These are phyloP conservation scores for Thumatha senex DNA, from an alignment of 2,888 invertebrate species.

Conservation along the genomic window DNA sequence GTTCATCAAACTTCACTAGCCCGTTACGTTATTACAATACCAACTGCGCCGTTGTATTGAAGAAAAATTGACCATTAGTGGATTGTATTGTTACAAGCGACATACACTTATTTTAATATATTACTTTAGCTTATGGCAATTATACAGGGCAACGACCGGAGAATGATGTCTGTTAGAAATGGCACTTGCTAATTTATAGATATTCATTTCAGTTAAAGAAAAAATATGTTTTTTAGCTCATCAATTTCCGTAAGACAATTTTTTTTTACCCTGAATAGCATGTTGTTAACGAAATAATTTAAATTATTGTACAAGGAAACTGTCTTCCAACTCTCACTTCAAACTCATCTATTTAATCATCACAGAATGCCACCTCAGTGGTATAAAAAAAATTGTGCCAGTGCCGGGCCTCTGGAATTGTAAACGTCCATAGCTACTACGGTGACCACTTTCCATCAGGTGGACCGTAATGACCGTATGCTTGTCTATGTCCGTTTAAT, in stretches of 20 bases:
- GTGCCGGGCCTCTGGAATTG: no score
- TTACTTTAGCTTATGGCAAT: not conserved
- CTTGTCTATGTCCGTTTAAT: no score
- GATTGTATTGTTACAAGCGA: slow-evolving; percentile 1
- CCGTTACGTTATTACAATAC: slow-evolving; percentile 11
- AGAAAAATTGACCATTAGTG: slow-evolving; percentile 5
- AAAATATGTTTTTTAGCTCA: no score
- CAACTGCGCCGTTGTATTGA: slow-evolving; percentile 5
- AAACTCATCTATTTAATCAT: no score
- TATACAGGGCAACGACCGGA: not conserved
- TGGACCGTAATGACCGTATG: no score
- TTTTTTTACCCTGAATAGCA: not conserved
- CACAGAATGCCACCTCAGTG: no score
- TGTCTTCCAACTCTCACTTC: no score
- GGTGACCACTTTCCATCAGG: no score
- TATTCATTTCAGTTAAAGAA: not conserved
- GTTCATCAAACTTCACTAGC: slow-evolving; percentile 9
- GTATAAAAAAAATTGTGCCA: no score
- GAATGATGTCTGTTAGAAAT: not conserved
- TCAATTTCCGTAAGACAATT: no score
- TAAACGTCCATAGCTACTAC: no score
- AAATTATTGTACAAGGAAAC: no score
- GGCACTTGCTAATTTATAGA: not conserved
- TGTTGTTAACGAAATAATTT: not conserved
- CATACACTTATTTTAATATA: not conserved